A percentile compares a stretch with the other conserved stretches of the same genome.
These are phyloP conservation scores for Balaenoptera acutorostrata DNA, from an alignment of 2,113 vertebrate genomes.

Conservation along the genomic window DNA sequence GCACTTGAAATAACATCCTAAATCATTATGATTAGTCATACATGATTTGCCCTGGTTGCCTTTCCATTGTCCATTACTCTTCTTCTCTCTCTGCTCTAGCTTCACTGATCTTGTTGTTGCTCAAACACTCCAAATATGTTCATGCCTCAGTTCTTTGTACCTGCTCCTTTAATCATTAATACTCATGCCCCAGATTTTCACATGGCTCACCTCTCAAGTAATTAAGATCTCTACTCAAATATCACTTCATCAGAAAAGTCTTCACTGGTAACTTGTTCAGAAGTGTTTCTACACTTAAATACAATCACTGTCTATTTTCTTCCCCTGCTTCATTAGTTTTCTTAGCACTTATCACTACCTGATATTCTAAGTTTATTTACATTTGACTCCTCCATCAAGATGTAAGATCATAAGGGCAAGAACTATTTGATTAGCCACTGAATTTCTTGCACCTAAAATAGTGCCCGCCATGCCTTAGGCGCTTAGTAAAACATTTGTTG, in stretches of 20 bases:
- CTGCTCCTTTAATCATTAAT: neutral
- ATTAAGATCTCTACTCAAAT: neutral
- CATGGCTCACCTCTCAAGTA: neutral
- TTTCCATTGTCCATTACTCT: neutral
- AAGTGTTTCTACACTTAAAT: neutral
- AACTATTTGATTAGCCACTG: neutral
- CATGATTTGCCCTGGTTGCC: neutral
- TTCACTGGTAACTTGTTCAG: neutral
- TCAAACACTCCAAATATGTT: neutral
- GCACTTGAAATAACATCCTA: neutral
- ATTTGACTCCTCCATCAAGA: neutral
- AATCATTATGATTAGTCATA: neutral
- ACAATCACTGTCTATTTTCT: neutral
- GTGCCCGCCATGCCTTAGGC: neutral
- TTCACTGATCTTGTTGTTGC: neutral
- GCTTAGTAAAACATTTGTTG: neutral
- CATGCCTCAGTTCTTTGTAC: neutral
- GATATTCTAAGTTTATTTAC: neutral
- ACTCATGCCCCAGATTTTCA: neutral
- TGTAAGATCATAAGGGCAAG: neutral
- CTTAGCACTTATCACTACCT: neutral
- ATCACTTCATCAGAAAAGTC: neutral
- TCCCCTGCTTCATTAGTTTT: neutral
- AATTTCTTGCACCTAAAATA: neutral
- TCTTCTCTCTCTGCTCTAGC: neutral